These are phyloP conservation scores for Drosophila takahashii DNA, from an alignment of 1,140 invertebrate species.

Conservation along the genomic window DNA sequence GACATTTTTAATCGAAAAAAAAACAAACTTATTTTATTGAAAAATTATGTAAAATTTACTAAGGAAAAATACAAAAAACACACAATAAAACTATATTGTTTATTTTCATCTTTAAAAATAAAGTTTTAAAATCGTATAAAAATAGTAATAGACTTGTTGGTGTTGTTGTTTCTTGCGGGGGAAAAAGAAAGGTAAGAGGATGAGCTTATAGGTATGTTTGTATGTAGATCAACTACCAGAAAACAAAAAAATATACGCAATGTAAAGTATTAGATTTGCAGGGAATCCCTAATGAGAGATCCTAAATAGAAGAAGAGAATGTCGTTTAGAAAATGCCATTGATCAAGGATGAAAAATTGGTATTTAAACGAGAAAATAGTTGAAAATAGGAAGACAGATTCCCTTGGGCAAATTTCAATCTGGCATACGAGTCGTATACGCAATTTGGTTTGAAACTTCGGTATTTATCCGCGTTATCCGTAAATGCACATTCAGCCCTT, in stretches of 20 bases:
- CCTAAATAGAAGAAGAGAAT: no score
- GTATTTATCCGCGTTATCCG: no score
- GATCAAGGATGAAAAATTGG: no score
- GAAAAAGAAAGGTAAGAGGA: constrained; percentile 4
- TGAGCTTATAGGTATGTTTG: no score
- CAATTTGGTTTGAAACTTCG: not conserved
- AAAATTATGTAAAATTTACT: constrained; percentile 85
- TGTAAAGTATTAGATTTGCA: no score
- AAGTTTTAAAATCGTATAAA: constrained; percentile 85
- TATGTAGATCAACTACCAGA: no score
- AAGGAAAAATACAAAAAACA: constrained; percentile 68
- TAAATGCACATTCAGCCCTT: not conserved
- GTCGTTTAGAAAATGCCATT: no score
- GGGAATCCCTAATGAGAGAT: no score
- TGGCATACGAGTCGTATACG: not conserved
- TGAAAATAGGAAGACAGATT: no score
- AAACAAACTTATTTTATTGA: constrained; percentile 84
- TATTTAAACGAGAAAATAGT: no score
- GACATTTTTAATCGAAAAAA: constrained; percentile 84
- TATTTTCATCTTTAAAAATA: constrained; percentile 85
- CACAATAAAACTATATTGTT: constrained; percentile 85
- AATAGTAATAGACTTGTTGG: constrained; percentile 67
- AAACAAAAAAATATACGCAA: no score
- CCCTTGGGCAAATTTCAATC: not conserved
- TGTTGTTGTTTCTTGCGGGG: constrained; percentile 3